Evolutionary conservation across 1,140 invertebrate genomes (phyloP), one percentile per base, ranked within the genome.

Genomic region (Gonatopus flavifemur): DNA sequence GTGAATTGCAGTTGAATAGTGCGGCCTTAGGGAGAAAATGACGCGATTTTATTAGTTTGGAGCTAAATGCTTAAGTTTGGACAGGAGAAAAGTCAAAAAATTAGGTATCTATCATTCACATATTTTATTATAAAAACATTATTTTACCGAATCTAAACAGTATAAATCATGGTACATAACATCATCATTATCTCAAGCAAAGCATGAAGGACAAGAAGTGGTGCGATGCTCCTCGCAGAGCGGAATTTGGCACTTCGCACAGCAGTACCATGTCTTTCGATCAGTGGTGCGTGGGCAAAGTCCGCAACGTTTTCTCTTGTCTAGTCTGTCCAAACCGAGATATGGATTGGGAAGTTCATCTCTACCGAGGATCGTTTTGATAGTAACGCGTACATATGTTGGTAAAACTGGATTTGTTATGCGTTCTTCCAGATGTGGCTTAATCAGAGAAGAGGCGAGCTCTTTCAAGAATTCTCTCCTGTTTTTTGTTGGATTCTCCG

Each of bases 211-310:
- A n/a, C n/a, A n/a, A n/a, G n/a, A n/a, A n/a, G n/a, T n/a, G n/a
- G n/a, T n/a, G n/a, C n/a, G n/a, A n/a, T n/a, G n/a, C 12, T 41
- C 21, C 39, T 41, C 39, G 39, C 39, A 41, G 3, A 41, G 19
- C 6, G 39, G 39, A 22, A 16, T 22, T 24, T 24, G 19, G 22
- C 39, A 41, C 7, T 13, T 3, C 15, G 25, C 16, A 41, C 39
- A 41, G 8, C 39, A 20, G n/a, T 8, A 9, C 5, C 8, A 10
- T 13, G 39, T 41, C 25, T 41, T 41, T 10, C 25, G 4, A 15
- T 41, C 39, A 22, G 9, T 24, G 9, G 3, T 22, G 15, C 3
- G 15, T 15, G 4, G 19, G 25, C 39, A 41, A 20, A 41, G n/a
- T 8, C 4, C 39, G n/a, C 39, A 41, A 7, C 39, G 21, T 6